These are phyloP conservation scores for Pluvialis apricaria DNA, from an alignment of 2,113 vertebrate species.

Conservation along the genomic window DNA sequence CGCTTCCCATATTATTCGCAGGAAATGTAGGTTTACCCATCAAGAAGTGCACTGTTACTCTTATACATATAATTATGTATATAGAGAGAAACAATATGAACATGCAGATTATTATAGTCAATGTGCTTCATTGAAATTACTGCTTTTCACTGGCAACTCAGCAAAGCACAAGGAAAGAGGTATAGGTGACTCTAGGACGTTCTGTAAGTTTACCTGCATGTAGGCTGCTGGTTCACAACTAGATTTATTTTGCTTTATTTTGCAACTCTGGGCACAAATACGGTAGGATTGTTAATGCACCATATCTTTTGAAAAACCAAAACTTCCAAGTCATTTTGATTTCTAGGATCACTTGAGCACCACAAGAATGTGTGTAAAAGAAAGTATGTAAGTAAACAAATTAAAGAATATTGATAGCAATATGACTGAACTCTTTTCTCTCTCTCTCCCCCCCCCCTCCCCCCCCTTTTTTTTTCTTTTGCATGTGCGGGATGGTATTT, in stretches of 20 bases:
- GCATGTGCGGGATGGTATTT: not conserved
- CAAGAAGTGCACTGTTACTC: not conserved
- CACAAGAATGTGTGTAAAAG: too few species aligned
- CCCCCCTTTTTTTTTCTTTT: not conserved
- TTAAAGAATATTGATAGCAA: not conserved
- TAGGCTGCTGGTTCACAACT: not conserved
- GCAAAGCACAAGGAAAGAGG: not conserved
- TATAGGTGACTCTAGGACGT: not conserved
- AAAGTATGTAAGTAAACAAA: not conserved
- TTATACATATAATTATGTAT: not conserved
- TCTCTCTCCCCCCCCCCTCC: not conserved
- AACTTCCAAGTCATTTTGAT: too few species aligned
- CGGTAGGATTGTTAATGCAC: too few species aligned
- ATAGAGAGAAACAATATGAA: not conserved
- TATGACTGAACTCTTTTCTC: not conserved
- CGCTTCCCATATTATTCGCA: not conserved
- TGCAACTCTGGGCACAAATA: constrained; percentile 11
- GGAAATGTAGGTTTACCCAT: not conserved
- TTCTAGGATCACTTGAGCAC: too few species aligned
- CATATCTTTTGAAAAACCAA: too few species aligned
- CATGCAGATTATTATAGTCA: not conserved
- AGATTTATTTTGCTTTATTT: constrained; percentile 37
- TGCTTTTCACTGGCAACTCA: not conserved
- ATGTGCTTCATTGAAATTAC: not conserved
- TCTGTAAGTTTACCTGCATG: not conserved